A percentile compares a stretch with the other conserved stretches of the same genome.
Conservation (phyloP, 2,888 invertebrate species). For the Gastracanthus pulcherrimus region DNA sequence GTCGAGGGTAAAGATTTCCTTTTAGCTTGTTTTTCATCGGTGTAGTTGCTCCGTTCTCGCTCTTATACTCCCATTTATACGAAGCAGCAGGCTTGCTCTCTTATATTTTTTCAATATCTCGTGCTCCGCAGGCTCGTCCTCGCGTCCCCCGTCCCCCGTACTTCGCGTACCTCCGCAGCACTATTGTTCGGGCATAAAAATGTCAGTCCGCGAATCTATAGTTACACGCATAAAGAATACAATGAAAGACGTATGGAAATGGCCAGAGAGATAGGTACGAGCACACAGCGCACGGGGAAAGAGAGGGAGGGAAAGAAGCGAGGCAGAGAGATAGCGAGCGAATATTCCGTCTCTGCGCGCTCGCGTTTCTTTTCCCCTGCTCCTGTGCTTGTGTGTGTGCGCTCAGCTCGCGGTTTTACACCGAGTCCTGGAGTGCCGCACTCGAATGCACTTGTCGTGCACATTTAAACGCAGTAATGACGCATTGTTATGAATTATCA, state of each 20-base stretch:
- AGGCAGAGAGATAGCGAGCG: constrained; percentile 4
- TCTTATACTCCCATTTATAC: constrained; percentile 30
- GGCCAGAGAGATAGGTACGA: constrained; percentile 67
- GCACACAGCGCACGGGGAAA: neutral
- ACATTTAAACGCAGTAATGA: constrained; percentile 75
- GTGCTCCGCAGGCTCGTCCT: constrained; percentile 3
- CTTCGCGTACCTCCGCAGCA: constrained; percentile 10
- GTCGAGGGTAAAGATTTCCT: constrained; percentile 39
- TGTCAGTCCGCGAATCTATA: constrained; percentile 75
- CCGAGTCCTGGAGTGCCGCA: constrained; percentile 62
- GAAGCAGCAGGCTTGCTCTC: neutral
- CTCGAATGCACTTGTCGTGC: constrained; percentile 76
- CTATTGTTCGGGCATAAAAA: constrained; percentile 76
- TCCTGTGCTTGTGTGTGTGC: constrained; percentile 9
- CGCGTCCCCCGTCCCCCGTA: neutral
- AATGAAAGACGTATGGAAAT: constrained; percentile 75
- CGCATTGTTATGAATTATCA: constrained; percentile 75
- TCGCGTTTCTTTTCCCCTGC: constrained; percentile 35
- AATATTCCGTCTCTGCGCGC: neutral
- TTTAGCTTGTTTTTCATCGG: constrained; percentile 11
- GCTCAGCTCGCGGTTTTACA: constrained; percentile 59
- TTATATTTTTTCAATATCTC: constrained; percentile 51
- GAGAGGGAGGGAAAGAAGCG: neutral
- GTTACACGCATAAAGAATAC: constrained; percentile 73
- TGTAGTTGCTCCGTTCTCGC: neutral